Conservation (phyloP, 1,140 invertebrate genomes). For the Drosophila melanica region DNA sequence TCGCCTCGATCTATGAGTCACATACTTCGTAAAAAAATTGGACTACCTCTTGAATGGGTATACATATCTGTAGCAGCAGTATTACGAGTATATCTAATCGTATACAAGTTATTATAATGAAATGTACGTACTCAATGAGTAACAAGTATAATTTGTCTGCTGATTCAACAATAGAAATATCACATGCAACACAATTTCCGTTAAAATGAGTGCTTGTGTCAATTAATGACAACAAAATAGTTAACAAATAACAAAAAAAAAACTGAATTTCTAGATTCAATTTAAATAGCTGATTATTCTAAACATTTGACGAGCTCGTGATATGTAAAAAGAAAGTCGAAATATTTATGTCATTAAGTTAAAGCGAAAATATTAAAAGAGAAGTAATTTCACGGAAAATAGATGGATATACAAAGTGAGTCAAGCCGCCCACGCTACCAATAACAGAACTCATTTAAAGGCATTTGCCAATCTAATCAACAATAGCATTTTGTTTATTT, state of each 20-base stretch:
- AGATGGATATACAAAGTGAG: slow-evolving; percentile 13
- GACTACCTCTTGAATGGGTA: background rate
- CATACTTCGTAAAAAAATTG: too few species aligned
- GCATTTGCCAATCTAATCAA: slow-evolving; percentile 69
- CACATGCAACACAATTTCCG: slow-evolving; percentile 10
- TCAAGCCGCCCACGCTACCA: slow-evolving; percentile 29
- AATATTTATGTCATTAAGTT: background rate
- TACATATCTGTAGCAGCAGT: background rate
- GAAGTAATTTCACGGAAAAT: too few species aligned
- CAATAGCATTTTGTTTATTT: slow-evolving; percentile 51
- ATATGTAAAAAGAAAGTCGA: too few species aligned
- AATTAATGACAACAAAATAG: background rate
- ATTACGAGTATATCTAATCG: slow-evolving; percentile 5
- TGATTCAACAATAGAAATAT: slow-evolving; percentile 18
- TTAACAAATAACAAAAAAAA: background rate
- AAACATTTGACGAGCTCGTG: too few species aligned
- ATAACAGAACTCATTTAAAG: slow-evolving; percentile 36
- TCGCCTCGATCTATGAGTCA: too few species aligned
- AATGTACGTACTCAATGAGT: background rate
- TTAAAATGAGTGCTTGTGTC: background rate
- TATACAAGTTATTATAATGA: background rate
- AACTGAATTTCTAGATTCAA: too few species aligned
- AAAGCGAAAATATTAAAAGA: background rate
- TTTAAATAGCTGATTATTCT: too few species aligned
- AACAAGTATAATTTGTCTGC: background rate